Evolutionary conservation across 2,888 invertebrate species (phyloP), one percentile per base, ranked within the genome.

Genomic region (Psococerastis gibbosa): DNA sequence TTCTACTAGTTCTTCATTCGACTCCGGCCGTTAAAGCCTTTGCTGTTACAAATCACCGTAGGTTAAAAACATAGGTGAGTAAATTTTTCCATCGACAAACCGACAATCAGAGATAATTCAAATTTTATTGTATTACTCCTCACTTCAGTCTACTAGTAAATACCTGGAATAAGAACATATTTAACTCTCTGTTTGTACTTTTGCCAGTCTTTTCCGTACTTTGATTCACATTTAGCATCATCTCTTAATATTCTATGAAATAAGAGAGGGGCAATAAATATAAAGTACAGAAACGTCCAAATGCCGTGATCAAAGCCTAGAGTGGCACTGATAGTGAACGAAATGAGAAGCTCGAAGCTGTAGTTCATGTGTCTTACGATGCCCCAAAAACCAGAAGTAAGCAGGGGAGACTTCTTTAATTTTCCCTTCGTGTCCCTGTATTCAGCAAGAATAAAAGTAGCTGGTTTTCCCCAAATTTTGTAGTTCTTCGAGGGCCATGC

Each of bases 381-480:
- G 6, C 69, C 70, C 71, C 71, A 74, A 56, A 62, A 71, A 17
- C 73, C 73, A 22, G 69, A 67, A 2, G 62, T 60, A 32, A 71
- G 54, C 11, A 70, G 59, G 16, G 61, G 54, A 41, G 61, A 60
- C 45, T 57, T 58, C 38, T 55, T 54, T 43, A 52, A 53, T 33
- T 57, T 54, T 2, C 65, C 65, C 34, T 53, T 52, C 23, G 55
- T 55, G 32, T 54, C 54, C 8, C 42, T 49, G 50, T 61, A 61
- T 16, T 52, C 49, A 2, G 57, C 61, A 23, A 50, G 51, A 22
- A 52, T 56, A 51, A 53, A 66, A 55, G 52, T 59, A 11, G 54
- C 69, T 53, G 52, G 51, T 43, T 56, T 54, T 9, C 60, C 61
- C 58, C 60, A 60, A 41, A 66, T 56, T 47, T 49, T 35, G 32